Base-by-base conservation (phyloP, 2,797 vertebrate species). In the Clarias fuscus region DNA sequence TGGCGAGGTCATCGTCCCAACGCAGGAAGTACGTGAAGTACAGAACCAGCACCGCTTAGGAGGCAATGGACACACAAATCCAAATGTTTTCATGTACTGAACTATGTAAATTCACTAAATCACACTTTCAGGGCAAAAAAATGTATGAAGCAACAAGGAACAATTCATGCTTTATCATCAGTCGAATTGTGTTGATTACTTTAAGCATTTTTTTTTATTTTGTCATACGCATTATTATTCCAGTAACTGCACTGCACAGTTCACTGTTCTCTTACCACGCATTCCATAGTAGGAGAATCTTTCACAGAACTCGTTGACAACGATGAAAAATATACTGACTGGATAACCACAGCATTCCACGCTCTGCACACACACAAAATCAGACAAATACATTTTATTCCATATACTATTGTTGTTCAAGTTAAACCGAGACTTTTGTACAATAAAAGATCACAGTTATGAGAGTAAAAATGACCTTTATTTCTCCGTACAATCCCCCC, bases 231-330 rank as follows among this genome's bases (percentile, higher is more conserved):
- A 79, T 61, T 37, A 8, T 27, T 48, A 59, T 58, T 22, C 67
- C 7, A 7, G 14, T 14, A 83, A 71, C 20, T 59, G 20, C 20
- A 56, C 6, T 40, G 30, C 0, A n/a, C 6, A 71, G 59, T 72
- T 37, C 33, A 3, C 30, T 59, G 8, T 68, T 56, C n/a, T 83
- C 94, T 95, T 94, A 99, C 98, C 97, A 95, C 95, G 94, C 97
- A 98, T 99, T 91, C 97, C 98, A 98, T 98, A 98, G 94, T 98
- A 99, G 92, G 98, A 99, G 92, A 99, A 99, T 24, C 98, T 93
- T 92, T 99, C 98, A 0, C 97, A 99, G 94, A 99, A 99, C 91
- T 99, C 97, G 91, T 98, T 99, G 89, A 97, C 86, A 86, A 98
- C 91, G 0, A 99, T 99, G 93, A 99, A 98, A 94, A 98, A 98